phyloP scores from a whole-genome alignment of 1,140 invertebrate genomes.

The Penaeus chinensis region DNA sequence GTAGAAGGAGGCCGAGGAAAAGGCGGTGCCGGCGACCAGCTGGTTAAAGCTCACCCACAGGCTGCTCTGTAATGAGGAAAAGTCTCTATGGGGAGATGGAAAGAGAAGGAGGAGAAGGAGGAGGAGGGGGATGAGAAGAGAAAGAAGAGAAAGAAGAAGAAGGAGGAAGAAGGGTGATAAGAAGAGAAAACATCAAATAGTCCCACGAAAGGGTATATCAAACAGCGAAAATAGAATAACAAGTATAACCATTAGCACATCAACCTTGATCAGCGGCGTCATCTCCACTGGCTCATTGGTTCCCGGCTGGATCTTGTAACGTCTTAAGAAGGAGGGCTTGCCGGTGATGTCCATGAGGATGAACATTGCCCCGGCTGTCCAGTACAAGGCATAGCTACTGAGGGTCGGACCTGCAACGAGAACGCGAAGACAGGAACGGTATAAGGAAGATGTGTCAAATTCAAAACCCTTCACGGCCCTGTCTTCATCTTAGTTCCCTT shows the following conservation, averaged over 20 bases:
- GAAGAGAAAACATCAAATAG: too few species aligned
- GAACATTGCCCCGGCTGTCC: slow-evolving; percentile 80
- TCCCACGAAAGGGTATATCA: too few species aligned
- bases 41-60: slow-evolving; percentile 81
- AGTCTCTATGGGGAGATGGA: background rate
- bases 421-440: slow-evolving; percentile 30
- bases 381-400: slow-evolving; percentile 78
- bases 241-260: background rate
- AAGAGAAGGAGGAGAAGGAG: too few species aligned
- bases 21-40: slow-evolving; percentile 76
- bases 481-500: too few species aligned
- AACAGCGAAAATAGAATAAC: background rate
- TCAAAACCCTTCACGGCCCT: too few species aligned
- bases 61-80: slow-evolving; percentile 34
- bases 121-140: too few species aligned
- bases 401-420: slow-evolving; percentile 71
- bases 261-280: slow-evolving; percentile 73
- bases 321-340: slow-evolving; percentile 76
- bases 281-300: slow-evolving; percentile 82
- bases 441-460: too few species aligned
- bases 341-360: slow-evolving; percentile 81
- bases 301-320: slow-evolving; percentile 87
- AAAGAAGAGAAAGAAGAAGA: too few species aligned
- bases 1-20: slow-evolving; percentile 74
- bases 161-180: too few species aligned